A percentile compares a stretch with the other conserved stretches of the same genome.
Conservation (phyloP, 2,888 invertebrate species). For the Troides oblongomaculatus region DNA sequence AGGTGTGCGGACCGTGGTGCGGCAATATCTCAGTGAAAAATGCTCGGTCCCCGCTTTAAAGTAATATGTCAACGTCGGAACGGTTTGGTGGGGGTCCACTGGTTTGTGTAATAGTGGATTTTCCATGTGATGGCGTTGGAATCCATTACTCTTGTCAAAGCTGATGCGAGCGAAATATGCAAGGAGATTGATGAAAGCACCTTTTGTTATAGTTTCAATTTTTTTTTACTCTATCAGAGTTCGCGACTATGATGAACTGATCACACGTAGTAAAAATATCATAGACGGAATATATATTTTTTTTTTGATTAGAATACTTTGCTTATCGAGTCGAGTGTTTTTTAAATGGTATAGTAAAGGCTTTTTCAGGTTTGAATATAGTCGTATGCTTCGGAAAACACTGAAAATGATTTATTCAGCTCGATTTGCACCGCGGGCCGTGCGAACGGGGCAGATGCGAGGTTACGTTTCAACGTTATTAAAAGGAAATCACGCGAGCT, state of each 20-base stretch:
- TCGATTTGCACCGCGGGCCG: slow-evolving; percentile 28
- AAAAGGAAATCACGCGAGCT: slow-evolving; percentile 26
- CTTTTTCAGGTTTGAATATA: slow-evolving; percentile 4
- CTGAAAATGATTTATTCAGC: slow-evolving; percentile 37
- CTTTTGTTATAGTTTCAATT: not conserved
- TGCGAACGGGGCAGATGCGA: slow-evolving; percentile 31
- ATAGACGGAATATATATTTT: too few species aligned
- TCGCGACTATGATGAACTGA: too few species aligned
- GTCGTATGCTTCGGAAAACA: slow-evolving; percentile 8
- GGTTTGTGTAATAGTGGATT: slow-evolving; percentile 7
- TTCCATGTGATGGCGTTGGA: slow-evolving; percentile 4
- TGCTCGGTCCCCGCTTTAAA: not conserved
- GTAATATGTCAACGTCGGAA: slow-evolving; percentile 10
- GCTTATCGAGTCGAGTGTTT: too few species aligned
- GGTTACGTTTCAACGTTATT: slow-evolving; percentile 25
- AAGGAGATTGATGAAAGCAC: not conserved
- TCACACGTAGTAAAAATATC: too few species aligned
- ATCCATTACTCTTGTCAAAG: slow-evolving; percentile 4
- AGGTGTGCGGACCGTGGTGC: slow-evolving; percentile 1
- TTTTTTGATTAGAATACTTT: too few species aligned
- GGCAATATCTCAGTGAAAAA: slow-evolving; percentile 8
- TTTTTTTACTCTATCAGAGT: too few species aligned
- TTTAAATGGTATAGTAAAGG: too few species aligned
- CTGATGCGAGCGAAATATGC: slow-evolving; percentile 1
- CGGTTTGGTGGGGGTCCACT: slow-evolving; percentile 4